Base-by-base conservation (phyloP, 1,140 invertebrate species). In the Papilio machaon region DNA sequence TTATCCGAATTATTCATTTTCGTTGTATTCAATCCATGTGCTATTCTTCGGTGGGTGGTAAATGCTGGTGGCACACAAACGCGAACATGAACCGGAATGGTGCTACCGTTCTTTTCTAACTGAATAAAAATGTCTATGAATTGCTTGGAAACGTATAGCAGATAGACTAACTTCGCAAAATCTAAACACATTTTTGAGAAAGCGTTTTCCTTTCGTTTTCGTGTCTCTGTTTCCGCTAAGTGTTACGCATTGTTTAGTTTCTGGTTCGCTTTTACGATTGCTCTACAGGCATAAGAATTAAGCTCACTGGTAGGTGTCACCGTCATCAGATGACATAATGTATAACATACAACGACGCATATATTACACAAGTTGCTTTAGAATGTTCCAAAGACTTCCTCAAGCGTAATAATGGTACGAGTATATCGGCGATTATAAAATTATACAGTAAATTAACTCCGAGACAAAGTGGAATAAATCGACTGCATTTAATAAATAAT, bases 301-400 rank as follows among this genome's bases (percentile, higher is more conserved):
- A 30, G 19, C 60, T 64, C 19, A 67, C 6, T 70, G 13, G 30
- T 70, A 38, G 30, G 3, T 70, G 64, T 30, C 35, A 4, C 64
- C 11, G 30, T 38, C 30, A 70, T 70, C 5, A 30, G 64, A 70
- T 70, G 64, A 70, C 64, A 70, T 70, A 38, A 70, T 11, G 11
- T 30, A 23, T 30, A 30, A 30, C 17, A 54, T 17, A 13, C 23
- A 35, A 70, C 64, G 10, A 35, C 64, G 64, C 64, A 35, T 13
- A 23, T 35, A 70, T 70, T 70, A 70, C 30, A 35, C 64, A 35
- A 70, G 30, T 35, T 19, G 60, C 0, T 35, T 38, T 35, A 70
- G 64, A 70, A 70, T 70, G 30, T 70, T 70, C 64, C 30, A 70
- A 70, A 35, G 64, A 38, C 64, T 70, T 70, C 64, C 64, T 70